Conservation (phyloP, 2,888 invertebrate genomes). For the Erpobdella octoculata region DNA sequence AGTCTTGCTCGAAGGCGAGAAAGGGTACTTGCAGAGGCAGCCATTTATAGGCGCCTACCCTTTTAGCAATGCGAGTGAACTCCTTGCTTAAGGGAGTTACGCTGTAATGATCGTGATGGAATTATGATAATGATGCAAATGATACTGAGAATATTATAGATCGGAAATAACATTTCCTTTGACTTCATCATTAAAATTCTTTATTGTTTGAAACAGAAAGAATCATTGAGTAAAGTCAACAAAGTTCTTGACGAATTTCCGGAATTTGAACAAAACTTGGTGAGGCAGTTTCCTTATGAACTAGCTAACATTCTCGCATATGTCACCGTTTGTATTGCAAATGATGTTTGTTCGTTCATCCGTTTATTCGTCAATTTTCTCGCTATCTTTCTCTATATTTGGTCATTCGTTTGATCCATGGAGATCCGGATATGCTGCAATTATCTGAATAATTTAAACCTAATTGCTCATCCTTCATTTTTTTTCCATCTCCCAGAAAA, state of each 20-base stretch:
- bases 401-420: too few species aligned
- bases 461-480: too few species aligned
- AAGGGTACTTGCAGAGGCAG: too few species aligned
- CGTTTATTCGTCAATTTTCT: background rate
- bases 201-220: background rate
- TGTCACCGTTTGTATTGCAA: background rate
- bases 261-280: background rate
- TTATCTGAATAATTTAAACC: too few species aligned
- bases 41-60: too few species aligned
- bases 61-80: too few species aligned
- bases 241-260: constrained; percentile 2
- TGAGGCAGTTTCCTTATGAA: background rate
- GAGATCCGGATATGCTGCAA: too few species aligned
- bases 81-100: too few species aligned
- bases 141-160: background rate
- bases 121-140: background rate
- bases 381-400: background rate
- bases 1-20: too few species aligned
- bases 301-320: background rate
- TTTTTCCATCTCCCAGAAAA: constrained; percentile 5
- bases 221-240: constrained; percentile 14
- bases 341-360: background rate
- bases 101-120: too few species aligned
- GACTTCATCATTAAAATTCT: too few species aligned
- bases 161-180: background rate